phyloP scores from a whole-genome alignment of 2,888 invertebrate species.

The Xestia c-nigrum region DNA sequence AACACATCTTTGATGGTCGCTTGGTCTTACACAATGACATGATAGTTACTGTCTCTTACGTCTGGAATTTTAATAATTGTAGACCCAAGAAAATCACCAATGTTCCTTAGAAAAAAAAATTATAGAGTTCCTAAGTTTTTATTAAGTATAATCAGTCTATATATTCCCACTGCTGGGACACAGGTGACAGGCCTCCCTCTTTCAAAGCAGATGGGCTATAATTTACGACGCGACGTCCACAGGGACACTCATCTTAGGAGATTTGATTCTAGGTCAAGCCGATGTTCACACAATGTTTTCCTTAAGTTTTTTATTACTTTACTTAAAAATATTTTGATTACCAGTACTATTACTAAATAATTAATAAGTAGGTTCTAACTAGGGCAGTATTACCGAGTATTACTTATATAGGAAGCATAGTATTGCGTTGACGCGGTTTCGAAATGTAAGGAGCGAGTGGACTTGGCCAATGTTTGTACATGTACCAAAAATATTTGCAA shows the following conservation, averaged over 20 bases:
- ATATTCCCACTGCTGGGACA: neutral
- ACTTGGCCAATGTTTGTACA: constrained; percentile 45
- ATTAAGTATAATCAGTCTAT: neutral
- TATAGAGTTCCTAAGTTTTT: neutral
- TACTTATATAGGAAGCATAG: constrained; percentile 20
- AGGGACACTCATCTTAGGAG: neutral
- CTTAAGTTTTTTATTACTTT: neutral
- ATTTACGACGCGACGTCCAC: neutral
- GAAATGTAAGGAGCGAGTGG: constrained; percentile 22
- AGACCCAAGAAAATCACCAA: neutral
- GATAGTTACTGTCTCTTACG: neutral
- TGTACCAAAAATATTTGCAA: constrained; percentile 50
- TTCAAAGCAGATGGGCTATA: neutral
- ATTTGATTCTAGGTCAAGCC: neutral
- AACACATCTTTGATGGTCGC: neutral
- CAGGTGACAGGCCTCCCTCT: neutral
- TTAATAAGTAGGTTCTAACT: constrained; percentile 13
- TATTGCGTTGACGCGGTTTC: constrained; percentile 30
- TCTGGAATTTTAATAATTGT: neutral
- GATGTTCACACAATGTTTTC: neutral
- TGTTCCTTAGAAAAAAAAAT: neutral
- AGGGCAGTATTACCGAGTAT: constrained; percentile 15
- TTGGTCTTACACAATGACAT: neutral
- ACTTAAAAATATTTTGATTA: neutral
- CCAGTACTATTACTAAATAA: constrained; percentile 11